A percentile compares a stretch with the other conserved stretches of the same genome.
Evolutionary conservation across 2,888 invertebrate genomes (phyloP).

Genomic region (Prenolepis imparis): DNA sequence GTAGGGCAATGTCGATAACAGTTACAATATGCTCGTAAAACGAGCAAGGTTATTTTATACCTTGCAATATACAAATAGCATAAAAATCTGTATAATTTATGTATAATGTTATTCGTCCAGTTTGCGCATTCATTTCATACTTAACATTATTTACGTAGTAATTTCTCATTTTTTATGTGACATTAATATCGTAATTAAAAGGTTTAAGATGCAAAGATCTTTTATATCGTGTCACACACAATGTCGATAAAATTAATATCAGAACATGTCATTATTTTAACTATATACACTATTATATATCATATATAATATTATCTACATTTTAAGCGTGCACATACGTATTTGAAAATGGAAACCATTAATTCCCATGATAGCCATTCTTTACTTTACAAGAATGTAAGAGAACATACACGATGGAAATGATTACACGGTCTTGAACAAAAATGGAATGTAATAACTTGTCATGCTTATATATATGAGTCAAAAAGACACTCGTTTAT

Average conservation of each 20-base stretch:
- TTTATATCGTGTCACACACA: not conserved
- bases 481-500: slow-evolving; percentile 68
- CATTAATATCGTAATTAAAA: slow-evolving; percentile 22
- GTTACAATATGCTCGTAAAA: slow-evolving; percentile 38
- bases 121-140: not conserved
- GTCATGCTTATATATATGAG: slow-evolving; percentile 64
- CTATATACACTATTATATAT: not conserved
- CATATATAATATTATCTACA: not conserved
- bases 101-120: not conserved
- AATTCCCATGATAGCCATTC: not conserved
- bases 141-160: not conserved
- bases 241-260: slow-evolving; percentile 29
- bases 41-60: slow-evolving; percentile 13
- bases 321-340: not conserved
- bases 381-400: slow-evolving; percentile 30
- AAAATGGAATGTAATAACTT: slow-evolving; percentile 62
- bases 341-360: slow-evolving; percentile 27
- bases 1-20: slow-evolving; percentile 50
- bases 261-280: slow-evolving; percentile 1
- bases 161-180: not conserved
- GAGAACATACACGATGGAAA: slow-evolving; percentile 21
- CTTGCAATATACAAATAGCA: not conserved
- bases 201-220: not conserved
- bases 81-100: not conserved
- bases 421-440: slow-evolving; percentile 22